A percentile compares a stretch with the other conserved stretches of the same genome.
These are phyloP conservation scores for Oconnorella tubifera DNA, from an alignment of 2,888 invertebrate genomes.

Conservation along the genomic window DNA sequence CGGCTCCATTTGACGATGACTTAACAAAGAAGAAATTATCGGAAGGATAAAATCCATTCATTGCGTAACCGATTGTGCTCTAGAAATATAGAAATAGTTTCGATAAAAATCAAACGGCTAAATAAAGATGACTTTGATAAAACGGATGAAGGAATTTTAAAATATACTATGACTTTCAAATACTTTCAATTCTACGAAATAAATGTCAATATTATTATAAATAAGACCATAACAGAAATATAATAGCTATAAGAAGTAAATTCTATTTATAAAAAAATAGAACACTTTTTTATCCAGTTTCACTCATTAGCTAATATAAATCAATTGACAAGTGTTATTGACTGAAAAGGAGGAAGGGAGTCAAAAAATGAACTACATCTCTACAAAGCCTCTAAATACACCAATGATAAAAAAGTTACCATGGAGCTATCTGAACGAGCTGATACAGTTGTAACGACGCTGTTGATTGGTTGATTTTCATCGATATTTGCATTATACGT, in stretches of 20 bases:
- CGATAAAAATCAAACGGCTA: too few species aligned
- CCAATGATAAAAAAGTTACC: conserved; percentile 17
- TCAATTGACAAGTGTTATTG: too few species aligned
- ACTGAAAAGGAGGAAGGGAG: too few species aligned
- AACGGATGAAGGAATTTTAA: too few species aligned
- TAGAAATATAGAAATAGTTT: conserved; percentile 2
- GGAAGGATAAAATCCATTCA: conserved; percentile 40
- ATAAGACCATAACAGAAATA: neutral
- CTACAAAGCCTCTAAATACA: too few species aligned
- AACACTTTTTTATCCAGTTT: neutral
- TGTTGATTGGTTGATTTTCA: conserved; percentile 22
- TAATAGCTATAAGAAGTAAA: neutral
- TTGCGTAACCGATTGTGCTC: conserved; percentile 33
- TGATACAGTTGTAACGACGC: conserved; percentile 17
- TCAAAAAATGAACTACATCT: neutral
- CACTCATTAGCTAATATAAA: too few species aligned
- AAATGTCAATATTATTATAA: neutral
- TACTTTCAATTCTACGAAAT: too few species aligned
- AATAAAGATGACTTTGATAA: too few species aligned
- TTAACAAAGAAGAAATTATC: conserved; percentile 40
- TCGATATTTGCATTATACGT: conserved; percentile 22
- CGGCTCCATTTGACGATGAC: conserved; percentile 23
- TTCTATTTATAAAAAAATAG: neutral
- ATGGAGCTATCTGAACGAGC: conserved; percentile 26
- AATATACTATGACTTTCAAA: neutral